Base-by-base conservation (phyloP, 92 coral and sea anemone species). In the Desmophyllum pertusum region DNA sequence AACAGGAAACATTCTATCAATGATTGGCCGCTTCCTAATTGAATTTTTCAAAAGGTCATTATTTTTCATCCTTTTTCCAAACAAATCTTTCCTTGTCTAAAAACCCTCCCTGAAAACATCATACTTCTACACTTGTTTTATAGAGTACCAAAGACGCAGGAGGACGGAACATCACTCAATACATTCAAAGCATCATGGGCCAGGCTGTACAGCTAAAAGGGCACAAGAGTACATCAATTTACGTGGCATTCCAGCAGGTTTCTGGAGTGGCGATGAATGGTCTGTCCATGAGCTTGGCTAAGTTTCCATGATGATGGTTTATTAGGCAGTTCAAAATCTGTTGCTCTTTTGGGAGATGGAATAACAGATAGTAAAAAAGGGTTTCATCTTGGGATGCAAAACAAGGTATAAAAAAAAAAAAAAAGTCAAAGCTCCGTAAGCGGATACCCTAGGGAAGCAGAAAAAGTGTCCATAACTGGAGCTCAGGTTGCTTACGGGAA, bases 281-380 rank as follows among this genome's bases (percentile, higher is more conserved):
- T 93, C 98, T 40, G 96, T 94, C n/a, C n/a, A 89, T 94, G 95
- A 91, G 89, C 15, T 83, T 92, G 41, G n/a, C 90, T 23, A 94
- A 86, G 72, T 88, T 85, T 40, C n/a, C 77, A 51, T n/a, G 89
- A 88, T 9, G 69, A 67, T 36, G 88, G 88, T 0, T 25, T 67
- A 45, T 46, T 90, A 41, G 61, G 75, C 25, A 40, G 19, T 31
- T 25, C 0, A 0, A 76, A 81, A 25, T 96, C 92, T 57, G 31
- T 86, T n/a, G 65, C 90, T 37, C 76, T 94, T 21, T 40, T 94
- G 14, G 96, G 98, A 3, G 91, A 94, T 57, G 98, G 98, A 0
- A 75, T 29, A 38, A 4, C 77, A 23, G 15, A 45, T 9, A 36
- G 21, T 0, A 38, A 69, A 69, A 67, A 86, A n/a, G 98, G 98